Evolutionary conservation across 2,113 vertebrate genomes (phyloP), one percentile per base, ranked within the genome.

Genomic region (Siniperca chuatsi): DNA sequence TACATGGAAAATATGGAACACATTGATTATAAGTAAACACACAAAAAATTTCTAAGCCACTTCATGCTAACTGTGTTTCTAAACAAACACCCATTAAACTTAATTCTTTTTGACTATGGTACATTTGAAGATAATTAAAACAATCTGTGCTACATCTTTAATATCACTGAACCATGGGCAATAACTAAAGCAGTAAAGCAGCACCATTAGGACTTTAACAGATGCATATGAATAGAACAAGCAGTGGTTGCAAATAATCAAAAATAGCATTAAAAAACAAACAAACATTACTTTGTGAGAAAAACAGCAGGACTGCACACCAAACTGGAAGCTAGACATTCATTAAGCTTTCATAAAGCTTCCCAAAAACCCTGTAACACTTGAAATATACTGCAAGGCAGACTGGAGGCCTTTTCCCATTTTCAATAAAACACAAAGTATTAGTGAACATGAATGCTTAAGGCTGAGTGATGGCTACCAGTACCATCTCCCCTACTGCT

Each of bases 401-500:
- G 87, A 83, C 92, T 62, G 61, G 70, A 84, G 84, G 87, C 72
- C 29, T 75, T 92, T 90, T 79, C 84, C 86, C 78, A 50, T 82
- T 50, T 68, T 76, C 90, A 75, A 89, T 94, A 93, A 95, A 95
- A 90, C 75, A 76, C 76, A 57, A 78, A 81, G 84, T 81, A 81
- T 90, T 83, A 90, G 86, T 87, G 79, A 62, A 82, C 87, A 83
- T 79, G 40, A 87, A 88, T 66, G 83, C 81, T 88, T 84, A 52
- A 55, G 78, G 86, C 85, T 77, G 78, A 84, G 76, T 25, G 50
- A 88, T 83, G 87, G 81, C 79, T 86, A 50, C 79, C 62, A 55
- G 77, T 77, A 65, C 74, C 73, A 77, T 81, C 85, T 89, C 91
- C 87, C 92, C 87, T 67, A 90, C 90, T 90, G 92, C 84, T 94